phyloP scores from a whole-genome alignment of 2,888 invertebrate species.

The Morpho deidamia region DNA sequence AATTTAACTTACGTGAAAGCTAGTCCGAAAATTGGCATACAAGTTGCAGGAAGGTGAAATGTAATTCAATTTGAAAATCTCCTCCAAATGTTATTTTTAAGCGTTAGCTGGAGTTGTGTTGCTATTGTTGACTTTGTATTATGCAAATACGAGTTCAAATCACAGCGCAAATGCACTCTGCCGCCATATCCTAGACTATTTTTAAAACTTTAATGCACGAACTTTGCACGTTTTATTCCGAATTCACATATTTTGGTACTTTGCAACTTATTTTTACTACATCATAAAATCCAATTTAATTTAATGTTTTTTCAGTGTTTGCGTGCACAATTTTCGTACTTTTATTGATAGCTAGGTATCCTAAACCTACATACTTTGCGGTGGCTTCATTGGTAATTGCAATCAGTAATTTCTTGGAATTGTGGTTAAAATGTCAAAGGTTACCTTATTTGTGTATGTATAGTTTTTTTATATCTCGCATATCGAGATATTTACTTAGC shows the following conservation, averaged over 20 bases:
- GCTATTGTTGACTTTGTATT: constrained; percentile 10
- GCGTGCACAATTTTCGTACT: too few species aligned
- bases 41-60: background rate
- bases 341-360: too few species aligned
- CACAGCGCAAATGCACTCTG: constrained; percentile 8
- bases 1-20: too few species aligned
- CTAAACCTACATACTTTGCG: too few species aligned
- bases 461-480: too few species aligned
- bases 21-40: too few species aligned
- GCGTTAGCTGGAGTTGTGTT: constrained; percentile 2
- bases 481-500: too few species aligned
- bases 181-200: constrained; percentile 6
- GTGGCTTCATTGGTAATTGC: too few species aligned
- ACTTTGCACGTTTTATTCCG: constrained; percentile 9
- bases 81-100: constrained; percentile 4
- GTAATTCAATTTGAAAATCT: constrained; percentile 7
- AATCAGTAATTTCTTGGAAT: too few species aligned
- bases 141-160: constrained; percentile 9
- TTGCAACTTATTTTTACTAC: constrained; percentile 3
- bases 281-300: background rate
- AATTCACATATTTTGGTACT: constrained; percentile 3
- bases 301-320: too few species aligned
- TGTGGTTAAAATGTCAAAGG: too few species aligned
- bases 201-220: constrained; percentile 9
- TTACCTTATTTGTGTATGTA: too few species aligned